Conservation (phyloP, 2,888 invertebrate species). For the Tuta absoluta region DNA sequence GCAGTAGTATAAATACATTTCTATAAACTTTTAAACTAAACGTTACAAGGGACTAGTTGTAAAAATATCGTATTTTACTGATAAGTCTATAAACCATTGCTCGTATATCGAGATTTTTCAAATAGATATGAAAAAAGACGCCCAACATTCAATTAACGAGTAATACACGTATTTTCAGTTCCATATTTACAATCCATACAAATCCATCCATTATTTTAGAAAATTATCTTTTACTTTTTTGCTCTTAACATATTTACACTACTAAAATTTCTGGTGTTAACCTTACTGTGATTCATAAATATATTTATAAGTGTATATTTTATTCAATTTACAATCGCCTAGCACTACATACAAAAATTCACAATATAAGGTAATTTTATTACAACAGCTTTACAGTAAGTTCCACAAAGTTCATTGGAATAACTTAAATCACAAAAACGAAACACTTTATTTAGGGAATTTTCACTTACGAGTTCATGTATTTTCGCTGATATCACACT, state of each 20-base stretch:
- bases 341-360: slow-evolving; percentile 69
- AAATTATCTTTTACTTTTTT: slow-evolving; percentile 65
- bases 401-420: slow-evolving; percentile 58
- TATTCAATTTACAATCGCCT: slow-evolving; percentile 75
- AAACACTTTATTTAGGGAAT: slow-evolving; percentile 53
- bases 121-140: slow-evolving; percentile 41
- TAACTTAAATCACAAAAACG: slow-evolving; percentile 54
- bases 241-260: slow-evolving; percentile 75
- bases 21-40: slow-evolving; percentile 55
- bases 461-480: slow-evolving; percentile 51
- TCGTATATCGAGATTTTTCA: slow-evolving; percentile 42
- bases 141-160: slow-evolving; percentile 40
- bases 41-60: slow-evolving; percentile 75
- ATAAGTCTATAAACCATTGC: slow-evolving; percentile 52
- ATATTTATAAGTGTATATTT: slow-evolving; percentile 69
- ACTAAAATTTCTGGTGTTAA: slow-evolving; percentile 79
- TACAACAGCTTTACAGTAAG: slow-evolving; percentile 60
- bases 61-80: slow-evolving; percentile 66
- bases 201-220: slow-evolving; percentile 62
- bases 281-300: slow-evolving; percentile 80
- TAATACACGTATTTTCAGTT: slow-evolving; percentile 49
- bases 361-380: slow-evolving; percentile 58
- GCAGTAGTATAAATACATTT: slow-evolving; percentile 9
- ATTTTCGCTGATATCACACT: slow-evolving; percentile 36
- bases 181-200: slow-evolving; percentile 70